Evolutionary conservation across 2,888 invertebrate species (phyloP).

Genomic region (Adelognathus sp.): DNA sequence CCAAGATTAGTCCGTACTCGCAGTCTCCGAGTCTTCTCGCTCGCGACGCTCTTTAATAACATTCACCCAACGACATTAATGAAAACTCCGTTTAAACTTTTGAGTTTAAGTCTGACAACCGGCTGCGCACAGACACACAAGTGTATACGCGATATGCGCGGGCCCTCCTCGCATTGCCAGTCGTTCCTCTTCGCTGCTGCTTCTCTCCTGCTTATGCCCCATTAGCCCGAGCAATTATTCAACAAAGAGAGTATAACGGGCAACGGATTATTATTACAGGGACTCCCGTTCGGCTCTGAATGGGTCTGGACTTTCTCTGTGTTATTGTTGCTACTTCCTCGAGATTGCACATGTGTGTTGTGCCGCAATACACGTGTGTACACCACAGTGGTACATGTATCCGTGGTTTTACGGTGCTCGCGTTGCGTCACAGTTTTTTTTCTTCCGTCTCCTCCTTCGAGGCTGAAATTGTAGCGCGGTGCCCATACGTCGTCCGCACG

Average conservation of each 20-base stretch:
- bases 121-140: too few species aligned
- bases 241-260: conserved; percentile 55
- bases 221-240: conserved; percentile 51
- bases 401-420: conserved; percentile 1
- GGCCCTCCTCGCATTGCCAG: not conserved
- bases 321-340: not conserved
- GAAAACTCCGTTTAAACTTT: conserved; percentile 56
- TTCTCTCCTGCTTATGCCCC: conserved; percentile 35
- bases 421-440: conserved; percentile 20
- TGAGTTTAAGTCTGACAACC: conserved; percentile 51
- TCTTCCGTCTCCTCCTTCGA: not conserved
- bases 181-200: not conserved
- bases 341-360: not conserved
- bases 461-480: not conserved
- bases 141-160: conserved; percentile 20
- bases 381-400: conserved; percentile 4
- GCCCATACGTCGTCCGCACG: not conserved
- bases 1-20: conserved; percentile 36
- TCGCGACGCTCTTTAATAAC: conserved; percentile 44
- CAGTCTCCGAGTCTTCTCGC: not conserved
- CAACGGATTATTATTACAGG: conserved; percentile 28
- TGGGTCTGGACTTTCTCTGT: not conserved
- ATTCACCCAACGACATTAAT: conserved; percentile 57
- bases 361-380: too few species aligned
- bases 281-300: conserved; percentile 10